Percentiles rank a stretch among this genome's conserved stretches.
These are phyloP conservation scores for Caenorhabditis tropicalis DNA, from an alignment of 1,140 invertebrate species.

Conservation along the genomic window DNA sequence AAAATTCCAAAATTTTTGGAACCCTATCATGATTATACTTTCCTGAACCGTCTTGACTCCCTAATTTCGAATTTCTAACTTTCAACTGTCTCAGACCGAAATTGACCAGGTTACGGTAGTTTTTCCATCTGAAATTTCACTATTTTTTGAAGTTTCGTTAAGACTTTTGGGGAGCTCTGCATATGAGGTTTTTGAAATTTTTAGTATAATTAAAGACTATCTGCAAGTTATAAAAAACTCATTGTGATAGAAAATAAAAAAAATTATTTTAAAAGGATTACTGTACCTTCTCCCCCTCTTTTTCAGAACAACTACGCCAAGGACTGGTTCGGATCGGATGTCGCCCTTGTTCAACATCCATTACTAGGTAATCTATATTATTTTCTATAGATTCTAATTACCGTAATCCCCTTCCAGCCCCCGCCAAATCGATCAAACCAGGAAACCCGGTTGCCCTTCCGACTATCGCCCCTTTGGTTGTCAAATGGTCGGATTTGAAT, in stretches of 20 bases:
- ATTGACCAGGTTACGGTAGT: neutral
- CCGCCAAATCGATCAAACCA: constrained; percentile 55
- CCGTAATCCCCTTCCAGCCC: constrained; percentile 22
- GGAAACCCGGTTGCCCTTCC: constrained; percentile 57
- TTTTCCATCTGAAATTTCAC: neutral
- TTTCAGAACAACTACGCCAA: constrained; percentile 60
- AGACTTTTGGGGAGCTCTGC: too few species aligned
- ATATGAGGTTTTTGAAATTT: too few species aligned
- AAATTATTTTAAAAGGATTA: too few species aligned
- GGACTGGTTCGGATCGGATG: constrained; percentile 61
- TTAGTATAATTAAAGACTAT: too few species aligned
- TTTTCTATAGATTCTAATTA: neutral
- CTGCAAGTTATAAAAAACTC: too few species aligned
- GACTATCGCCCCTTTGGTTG: constrained; percentile 57
- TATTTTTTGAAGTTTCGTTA: too few species aligned
- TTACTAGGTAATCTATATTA: constrained; percentile 34
- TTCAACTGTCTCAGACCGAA: neutral
- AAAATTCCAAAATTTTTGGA: too few species aligned
- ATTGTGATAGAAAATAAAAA: too few species aligned
- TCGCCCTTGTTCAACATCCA: constrained; percentile 58
- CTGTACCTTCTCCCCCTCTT: too few species aligned
- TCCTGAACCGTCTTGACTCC: neutral
- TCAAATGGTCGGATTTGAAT: constrained; percentile 56
- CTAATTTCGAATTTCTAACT: neutral
- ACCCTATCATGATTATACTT: too few species aligned